phyloP scores from a whole-genome alignment of 2,797 vertebrate genomes.

The Apogon talboti region DNA sequence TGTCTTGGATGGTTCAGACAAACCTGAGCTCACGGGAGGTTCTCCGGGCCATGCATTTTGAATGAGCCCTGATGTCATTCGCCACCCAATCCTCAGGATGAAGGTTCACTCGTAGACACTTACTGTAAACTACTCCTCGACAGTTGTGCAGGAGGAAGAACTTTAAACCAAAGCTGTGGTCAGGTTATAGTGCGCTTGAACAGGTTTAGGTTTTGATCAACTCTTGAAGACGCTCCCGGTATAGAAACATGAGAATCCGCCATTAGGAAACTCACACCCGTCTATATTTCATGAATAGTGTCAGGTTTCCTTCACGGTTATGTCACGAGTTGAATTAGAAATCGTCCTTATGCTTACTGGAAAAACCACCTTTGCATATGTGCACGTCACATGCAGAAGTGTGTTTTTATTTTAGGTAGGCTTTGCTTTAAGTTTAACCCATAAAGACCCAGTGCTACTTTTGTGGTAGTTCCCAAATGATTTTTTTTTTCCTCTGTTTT shows the following conservation, averaged over 20 bases:
- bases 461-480: no score
- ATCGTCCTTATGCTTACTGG: background rate
- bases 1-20: constrained; percentile 44
- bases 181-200: constrained; percentile 16
- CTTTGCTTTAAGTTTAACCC: constrained; percentile 61
- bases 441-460: no score
- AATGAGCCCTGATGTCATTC: constrained; percentile 68
- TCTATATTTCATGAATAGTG: constrained; percentile 78
- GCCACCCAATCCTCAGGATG: constrained; percentile 57
- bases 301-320: constrained; percentile 54
- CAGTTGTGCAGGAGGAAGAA: background rate
- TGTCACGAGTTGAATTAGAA: constrained; percentile 22
- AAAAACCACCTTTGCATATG: background rate
- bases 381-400: no score
- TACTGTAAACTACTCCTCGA: constrained; percentile 3
- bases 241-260: constrained; percentile 47
- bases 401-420: background rate
- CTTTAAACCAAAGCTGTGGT: constrained; percentile 10
- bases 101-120: constrained; percentile 36
- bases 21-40: constrained; percentile 64
- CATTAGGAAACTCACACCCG: constrained; percentile 51
- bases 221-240: constrained; percentile 23
- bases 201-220: constrained; percentile 26
- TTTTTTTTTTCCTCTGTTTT: no score
- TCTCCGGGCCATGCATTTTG: constrained; percentile 76